Conservation (phyloP, 2,888 invertebrate species). For the Tolmerus cingulatus region DNA sequence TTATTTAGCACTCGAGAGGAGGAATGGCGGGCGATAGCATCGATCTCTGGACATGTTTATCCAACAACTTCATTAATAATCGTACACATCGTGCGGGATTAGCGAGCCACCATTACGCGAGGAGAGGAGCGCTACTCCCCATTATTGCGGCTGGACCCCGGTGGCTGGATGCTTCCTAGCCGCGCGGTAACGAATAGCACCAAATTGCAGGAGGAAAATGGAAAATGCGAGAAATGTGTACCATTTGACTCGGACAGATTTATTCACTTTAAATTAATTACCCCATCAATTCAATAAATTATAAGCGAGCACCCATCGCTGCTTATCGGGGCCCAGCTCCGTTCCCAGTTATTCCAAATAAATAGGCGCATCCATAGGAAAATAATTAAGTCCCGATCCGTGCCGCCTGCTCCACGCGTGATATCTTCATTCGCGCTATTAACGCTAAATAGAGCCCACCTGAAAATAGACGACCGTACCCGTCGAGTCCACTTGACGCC, state of each 20-base stretch:
- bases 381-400: conserved; percentile 29
- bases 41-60: conserved; percentile 50
- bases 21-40: conserved; percentile 38
- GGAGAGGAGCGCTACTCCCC: conserved; percentile 6
- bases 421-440: conserved; percentile 35
- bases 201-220: conserved; percentile 23
- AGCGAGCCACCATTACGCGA: conserved; percentile 4
- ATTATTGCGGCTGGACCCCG: conserved; percentile 7
- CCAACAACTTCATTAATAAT: conserved; percentile 54
- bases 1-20: conserved; percentile 11
- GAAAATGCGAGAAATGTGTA: conserved; percentile 50
- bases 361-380: conserved; percentile 28
- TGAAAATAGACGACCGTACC: neutral
- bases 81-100: conserved; percentile 45
- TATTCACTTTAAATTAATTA: conserved; percentile 54
- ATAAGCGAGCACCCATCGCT: conserved; percentile 48
- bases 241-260: conserved; percentile 52
- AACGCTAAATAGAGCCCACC: conserved; percentile 16
- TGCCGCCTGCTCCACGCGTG: neutral
- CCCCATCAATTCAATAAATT: conserved; percentile 53
- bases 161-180: conserved; percentile 3
- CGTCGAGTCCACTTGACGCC: neutral
- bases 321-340: neutral
- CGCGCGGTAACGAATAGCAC: conserved; percentile 31
- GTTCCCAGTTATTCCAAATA: conserved; percentile 12